Conservation (phyloP, 1,140 invertebrate species). For the Acyrthosiphon pisum region DNA sequence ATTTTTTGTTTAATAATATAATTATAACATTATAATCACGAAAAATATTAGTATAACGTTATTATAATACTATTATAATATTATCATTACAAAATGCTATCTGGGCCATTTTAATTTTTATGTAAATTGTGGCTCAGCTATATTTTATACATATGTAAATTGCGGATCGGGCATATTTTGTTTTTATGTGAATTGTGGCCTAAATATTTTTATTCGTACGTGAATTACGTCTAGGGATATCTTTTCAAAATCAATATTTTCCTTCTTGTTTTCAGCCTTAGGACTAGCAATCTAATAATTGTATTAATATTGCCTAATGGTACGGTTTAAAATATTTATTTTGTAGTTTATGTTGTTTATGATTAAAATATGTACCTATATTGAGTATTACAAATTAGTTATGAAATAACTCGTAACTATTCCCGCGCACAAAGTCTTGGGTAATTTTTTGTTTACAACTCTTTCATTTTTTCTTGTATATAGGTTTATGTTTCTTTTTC, state of each 20-base stretch:
- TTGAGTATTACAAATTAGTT: no score
- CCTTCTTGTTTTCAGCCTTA: background rate
- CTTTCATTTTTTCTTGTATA: no score
- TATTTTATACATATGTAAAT: constrained; percentile 14
- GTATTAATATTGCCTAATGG: background rate
- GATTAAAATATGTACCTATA: no score
- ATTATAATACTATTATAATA: no score
- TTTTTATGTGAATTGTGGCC: background rate
- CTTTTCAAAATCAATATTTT: background rate
- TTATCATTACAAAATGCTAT: no score
- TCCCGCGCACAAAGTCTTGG: no score
- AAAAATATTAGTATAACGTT: no score
- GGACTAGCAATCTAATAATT: background rate
- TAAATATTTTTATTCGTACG: background rate
- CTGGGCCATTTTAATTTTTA: constrained; percentile 21
- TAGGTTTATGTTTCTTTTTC: no score
- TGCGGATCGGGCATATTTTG: background rate
- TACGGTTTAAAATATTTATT: background rate
- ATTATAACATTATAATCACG: no score
- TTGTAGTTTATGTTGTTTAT: background rate
- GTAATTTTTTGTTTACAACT: no score
- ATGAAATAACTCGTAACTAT: no score
- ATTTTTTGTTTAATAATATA: no score
- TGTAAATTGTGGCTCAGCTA: background rate
- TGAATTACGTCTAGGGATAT: background rate